phyloP scores from a whole-genome alignment of 2,797 vertebrate genomes.

The Siniperca undulata region DNA sequence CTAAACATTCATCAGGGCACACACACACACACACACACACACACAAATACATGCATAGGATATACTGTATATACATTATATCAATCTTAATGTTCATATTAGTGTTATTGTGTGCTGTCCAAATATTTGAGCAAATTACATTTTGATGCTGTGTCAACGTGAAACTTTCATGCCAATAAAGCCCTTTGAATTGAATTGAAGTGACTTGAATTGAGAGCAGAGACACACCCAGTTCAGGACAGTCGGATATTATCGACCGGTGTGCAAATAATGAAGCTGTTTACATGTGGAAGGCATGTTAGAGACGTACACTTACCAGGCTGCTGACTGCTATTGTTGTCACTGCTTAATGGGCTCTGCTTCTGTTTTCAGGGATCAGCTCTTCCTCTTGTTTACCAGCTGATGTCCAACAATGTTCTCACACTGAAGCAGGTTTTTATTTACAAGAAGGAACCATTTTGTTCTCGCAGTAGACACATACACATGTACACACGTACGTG shows the following conservation, averaged over 20 bases:
- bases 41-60: no score
- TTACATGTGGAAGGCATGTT: slow-evolving; percentile 24
- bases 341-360: not conserved
- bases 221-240: slow-evolving; percentile 10
- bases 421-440: not conserved
- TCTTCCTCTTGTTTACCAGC: slow-evolving; percentile 6
- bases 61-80: no score
- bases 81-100: no score
- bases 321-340: not conserved
- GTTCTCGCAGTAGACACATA: not conserved
- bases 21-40: no score
- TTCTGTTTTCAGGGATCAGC: not conserved
- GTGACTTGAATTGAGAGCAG: not conserved
- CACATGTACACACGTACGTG: not conserved
- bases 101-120: no score
- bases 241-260: slow-evolving; percentile 23
- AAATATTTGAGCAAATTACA: no score
- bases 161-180: no score
- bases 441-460: not conserved
- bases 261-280: slow-evolving; percentile 30
- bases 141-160: no score
- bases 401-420: not conserved
- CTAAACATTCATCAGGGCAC: no score
- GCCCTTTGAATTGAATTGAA: no score
- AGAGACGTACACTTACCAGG: not conserved